These are phyloP conservation scores for Hippocampus kuda DNA, from an alignment of 2,797 vertebrate genomes.

Conservation along the genomic window DNA sequence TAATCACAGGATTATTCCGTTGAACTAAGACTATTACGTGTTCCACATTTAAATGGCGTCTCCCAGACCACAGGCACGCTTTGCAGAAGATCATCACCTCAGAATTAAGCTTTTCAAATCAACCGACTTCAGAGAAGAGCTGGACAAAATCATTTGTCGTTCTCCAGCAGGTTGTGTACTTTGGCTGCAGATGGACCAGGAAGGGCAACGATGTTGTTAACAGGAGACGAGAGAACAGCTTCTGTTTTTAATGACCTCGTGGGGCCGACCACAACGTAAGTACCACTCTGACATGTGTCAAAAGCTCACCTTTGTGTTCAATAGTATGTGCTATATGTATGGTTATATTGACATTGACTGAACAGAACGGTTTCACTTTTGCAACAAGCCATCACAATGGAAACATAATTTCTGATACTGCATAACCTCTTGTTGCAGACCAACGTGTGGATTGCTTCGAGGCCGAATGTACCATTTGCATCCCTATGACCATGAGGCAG, in stretches of 20 bases:
- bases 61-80: conserved; percentile 43
- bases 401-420: neutral
- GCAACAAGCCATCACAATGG: neutral
- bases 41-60: conserved; percentile 52
- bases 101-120: conserved; percentile 24
- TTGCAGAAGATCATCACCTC: conserved; percentile 48
- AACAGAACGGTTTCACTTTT: neutral
- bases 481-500: conserved; percentile 32
- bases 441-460: neutral
- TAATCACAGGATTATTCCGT: conserved; percentile 63
- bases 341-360: neutral
- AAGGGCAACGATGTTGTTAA: conserved; percentile 16
- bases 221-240: conserved; percentile 9
- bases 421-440: neutral
- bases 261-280: conserved; percentile 16
- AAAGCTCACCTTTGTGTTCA: neutral
- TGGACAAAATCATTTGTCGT: conserved; percentile 23
- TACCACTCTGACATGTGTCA: conserved; percentile 8
- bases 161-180: conserved; percentile 23
- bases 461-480: conserved; percentile 20
- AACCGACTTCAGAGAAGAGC: conserved; percentile 12
- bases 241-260: conserved; percentile 3
- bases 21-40: conserved; percentile 62
- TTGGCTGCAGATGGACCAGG: conserved; percentile 4
- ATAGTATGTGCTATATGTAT: neutral